Base-by-base conservation (phyloP, 1,140 invertebrate species). In the Brachionus koreanus region DNA sequence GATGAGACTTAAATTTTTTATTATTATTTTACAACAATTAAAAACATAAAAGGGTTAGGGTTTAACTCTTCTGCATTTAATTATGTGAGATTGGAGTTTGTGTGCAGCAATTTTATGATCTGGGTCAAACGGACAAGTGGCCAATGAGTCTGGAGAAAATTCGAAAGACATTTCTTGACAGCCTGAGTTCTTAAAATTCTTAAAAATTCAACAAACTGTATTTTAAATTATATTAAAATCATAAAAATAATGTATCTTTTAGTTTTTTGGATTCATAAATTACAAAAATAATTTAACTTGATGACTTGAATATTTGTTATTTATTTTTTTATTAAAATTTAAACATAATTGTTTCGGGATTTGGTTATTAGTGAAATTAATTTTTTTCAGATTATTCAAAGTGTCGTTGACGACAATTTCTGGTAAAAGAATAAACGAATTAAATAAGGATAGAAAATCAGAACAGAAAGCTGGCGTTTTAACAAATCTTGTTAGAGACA, bases 51-150 rank as follows among this genome's bases (percentile, higher is more conserved):
- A 25, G 29, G 23, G 13, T n/a, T n/a, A n/a, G n/a, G n/a, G 3
- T 2, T 23, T 12, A 42, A 69, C 65, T 69, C 65, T 43, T 74
- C 13, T 74, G 42, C 69, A 74, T 74, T 74, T 74, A 23, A 74
- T 46, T 5, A 74, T 46, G 16, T 74, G 69, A 46, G 39, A 5
- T 46, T 43, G 37, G 43, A 74, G 39, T 74, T 74, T 74, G 29
- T 46, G 42, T 25, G 19, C 37, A 16, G 43, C 69, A 25, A 74
- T 19, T 46, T 74, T 74, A 74, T 74, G 69, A 29, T 29, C 43
- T 25, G 69, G 39, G 19, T 74, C 69, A 46, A 46, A 74, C 16
- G 69, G 69, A 74, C 69, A 74, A 5, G 37, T 43, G 5, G 69
- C 69, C 29, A 74, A 7, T 29, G 37, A 25, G 7, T 74, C 42